Evolutionary conservation across 1,140 invertebrate genomes (phyloP), one percentile per base, ranked within the genome.

Genomic region (Brachionus angularis): DNA sequence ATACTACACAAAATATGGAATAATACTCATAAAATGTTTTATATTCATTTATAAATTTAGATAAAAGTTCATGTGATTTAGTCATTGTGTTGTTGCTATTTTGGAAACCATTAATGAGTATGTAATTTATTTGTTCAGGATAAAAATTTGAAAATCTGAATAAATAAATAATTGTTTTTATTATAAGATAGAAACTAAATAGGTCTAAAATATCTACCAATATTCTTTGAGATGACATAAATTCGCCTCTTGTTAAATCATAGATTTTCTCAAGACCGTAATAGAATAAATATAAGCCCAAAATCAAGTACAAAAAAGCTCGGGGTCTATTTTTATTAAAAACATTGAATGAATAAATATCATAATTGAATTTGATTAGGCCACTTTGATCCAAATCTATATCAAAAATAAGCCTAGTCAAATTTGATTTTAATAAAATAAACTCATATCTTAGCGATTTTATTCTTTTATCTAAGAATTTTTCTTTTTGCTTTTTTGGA

Each of bases 301-400:
- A 34, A 1, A 39, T 21, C 25, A 58, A 7, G 16, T 39, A 42
- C 14, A 58, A 34, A 39, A 23, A 36, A 4, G 27, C 18, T 1
- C 53, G 33, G 7, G 33, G 33, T 58, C 52, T 55, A 33, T 23
- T 29, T 39, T 58, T 58, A 12, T 42, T 34, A 2, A 12, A 39
- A 18, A 58, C 23, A 23, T 58, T 39, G n/a, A 58, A 58, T 23
- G 53, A 58, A 39, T 23, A 58, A 39, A 58, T 58, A 12, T 58
- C 33, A 58, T 39, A 16, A 23, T 23, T 58, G 10, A 39, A 18
- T 39, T 29, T 58, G 33, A 39, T 8, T 5, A 8, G 18, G 36
- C 53, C 53, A 27, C 33, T 58, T 14, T 31, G 53, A 23, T 58
- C 39, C 10, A 58, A 23, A 39, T 58, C 53, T 21, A 58, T 23